Evolutionary conservation across 1,140 invertebrate genomes (phyloP).

Genomic region (Pseudomyrmex sp.): DNA sequence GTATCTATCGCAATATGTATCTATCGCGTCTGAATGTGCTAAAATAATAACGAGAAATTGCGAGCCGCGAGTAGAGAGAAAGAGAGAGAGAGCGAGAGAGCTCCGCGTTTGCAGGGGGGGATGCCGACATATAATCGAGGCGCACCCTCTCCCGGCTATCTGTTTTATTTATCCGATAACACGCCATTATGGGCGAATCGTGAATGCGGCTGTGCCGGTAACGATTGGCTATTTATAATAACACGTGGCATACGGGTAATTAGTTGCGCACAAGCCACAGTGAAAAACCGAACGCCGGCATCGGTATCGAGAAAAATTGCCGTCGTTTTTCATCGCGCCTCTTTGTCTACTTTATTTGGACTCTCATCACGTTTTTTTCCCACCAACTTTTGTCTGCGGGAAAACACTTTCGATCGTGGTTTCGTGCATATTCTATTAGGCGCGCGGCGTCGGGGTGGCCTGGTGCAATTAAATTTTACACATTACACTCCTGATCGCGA

Average conservation of each 20-base stretch:
- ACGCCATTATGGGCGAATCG: constrained; percentile 83
- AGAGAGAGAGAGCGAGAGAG: no score
- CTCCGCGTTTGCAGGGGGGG: constrained; percentile 64
- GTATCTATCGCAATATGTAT: constrained; percentile 61
- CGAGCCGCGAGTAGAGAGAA: constrained; percentile 52
- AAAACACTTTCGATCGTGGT: constrained; percentile 47
- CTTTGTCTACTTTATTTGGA: constrained; percentile 60
- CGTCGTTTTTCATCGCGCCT: constrained; percentile 70
- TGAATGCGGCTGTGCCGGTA: constrained; percentile 82
- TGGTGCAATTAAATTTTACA: constrained; percentile 29
- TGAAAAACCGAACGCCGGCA: constrained; percentile 72
- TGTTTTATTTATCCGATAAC: constrained; percentile 85
- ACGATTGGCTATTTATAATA: constrained; percentile 86
- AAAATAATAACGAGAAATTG: constrained; percentile 65
- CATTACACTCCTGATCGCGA: constrained; percentile 22
- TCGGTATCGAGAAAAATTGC: constrained; percentile 68
- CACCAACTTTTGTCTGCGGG: constrained; percentile 18
- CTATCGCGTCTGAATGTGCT: constrained; percentile 64
- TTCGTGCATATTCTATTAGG: constrained; percentile 6
- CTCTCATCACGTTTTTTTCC: constrained; percentile 31
- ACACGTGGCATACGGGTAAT: constrained; percentile 84
- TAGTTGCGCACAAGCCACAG: constrained; percentile 81
- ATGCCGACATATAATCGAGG: constrained; percentile 80
- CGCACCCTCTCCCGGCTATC: constrained; percentile 78
- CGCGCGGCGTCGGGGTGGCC: background rate